Base-by-base conservation (phyloP, 1,140 invertebrate species). In the Chrysoperla carnea region DNA sequence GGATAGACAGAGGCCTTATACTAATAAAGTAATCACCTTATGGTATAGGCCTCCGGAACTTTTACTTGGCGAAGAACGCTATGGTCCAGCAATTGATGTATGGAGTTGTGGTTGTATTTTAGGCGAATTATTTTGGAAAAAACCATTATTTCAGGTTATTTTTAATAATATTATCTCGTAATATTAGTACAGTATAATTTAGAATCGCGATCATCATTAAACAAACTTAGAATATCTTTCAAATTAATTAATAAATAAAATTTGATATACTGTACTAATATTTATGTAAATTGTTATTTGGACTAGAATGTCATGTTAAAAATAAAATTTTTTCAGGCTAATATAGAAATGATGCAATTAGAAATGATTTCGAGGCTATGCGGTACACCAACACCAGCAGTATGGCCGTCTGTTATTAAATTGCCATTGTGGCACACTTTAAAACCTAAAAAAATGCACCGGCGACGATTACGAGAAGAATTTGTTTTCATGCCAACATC, bases 31-130 rank as follows among this genome's bases (percentile, higher is more conserved):
- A 1, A 99, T 99, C 47, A 99, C 96, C 8, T 64, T 99, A 15
- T 99, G 96, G 94, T 99, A 99, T 67, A 72, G 89, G 36, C 59
- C 59, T 8, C 59, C 59, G 0, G 59, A 61, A 46, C 45, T 99
- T 39, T 65, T 99, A 33, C 66, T 99, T 1, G 96, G 96, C 5
- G 94, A 98, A 63, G 95, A 99, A 64, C 73, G 92, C 41, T 99
- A 99, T 63, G 94, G 93, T 1, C 91, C 95, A 7, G 84, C 93
- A 0, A 94, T 99, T 50, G 96, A 99, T 66, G 87, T 99, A 11
- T 99, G 96, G 96, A 97, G 92, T 55, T 95, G 92, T 64, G 96
- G 95, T 17, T 99, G 96, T 60, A 99, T 99, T 54, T 69, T 99
- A 27, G 96, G 93, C 2, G 96, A 99, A 69, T 67, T 99, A 29